Conservation (phyloP, 2,113 vertebrate species). For the Lamprotornis superbus region DNA sequence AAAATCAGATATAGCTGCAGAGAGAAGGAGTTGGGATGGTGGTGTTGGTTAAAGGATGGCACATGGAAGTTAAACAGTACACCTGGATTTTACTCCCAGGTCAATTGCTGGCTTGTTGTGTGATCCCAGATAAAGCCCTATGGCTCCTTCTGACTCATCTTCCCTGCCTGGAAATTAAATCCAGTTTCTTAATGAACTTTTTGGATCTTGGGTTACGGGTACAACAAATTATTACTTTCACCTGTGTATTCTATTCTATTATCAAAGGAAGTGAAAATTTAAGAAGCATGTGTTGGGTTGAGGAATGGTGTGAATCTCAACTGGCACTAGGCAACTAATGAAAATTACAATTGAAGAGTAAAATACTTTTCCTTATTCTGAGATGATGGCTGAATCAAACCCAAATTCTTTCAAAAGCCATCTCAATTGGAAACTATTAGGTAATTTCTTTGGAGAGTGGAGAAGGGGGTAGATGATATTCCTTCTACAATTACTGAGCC, state of each 20-base stretch:
- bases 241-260: neutral
- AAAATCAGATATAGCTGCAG: neutral
- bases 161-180: neutral
- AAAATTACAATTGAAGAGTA: neutral
- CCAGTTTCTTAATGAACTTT: neutral
- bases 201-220: neutral
- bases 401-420: slow-evolving; percentile 24
- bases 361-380: slow-evolving; percentile 18
- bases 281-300: neutral
- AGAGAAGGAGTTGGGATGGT: neutral
- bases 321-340: neutral
- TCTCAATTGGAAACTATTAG: slow-evolving; percentile 39
- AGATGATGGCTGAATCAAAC: neutral
- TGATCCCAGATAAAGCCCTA: neutral
- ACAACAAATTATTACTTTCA: neutral
- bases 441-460: slow-evolving; percentile 19
- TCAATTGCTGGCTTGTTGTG: neutral
- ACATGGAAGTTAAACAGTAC: neutral
- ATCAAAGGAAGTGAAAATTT: neutral
- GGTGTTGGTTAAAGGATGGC: neutral
- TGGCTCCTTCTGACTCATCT: neutral
- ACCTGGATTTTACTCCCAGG: neutral
- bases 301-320: neutral
- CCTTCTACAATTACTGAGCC: neutral
- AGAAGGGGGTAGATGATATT: neutral